Percentiles rank a stretch among this genome's conserved stretches.
Evolutionary conservation across 2,113 vertebrate species (phyloP).

Genomic region (Mustela nigripes): DNA sequence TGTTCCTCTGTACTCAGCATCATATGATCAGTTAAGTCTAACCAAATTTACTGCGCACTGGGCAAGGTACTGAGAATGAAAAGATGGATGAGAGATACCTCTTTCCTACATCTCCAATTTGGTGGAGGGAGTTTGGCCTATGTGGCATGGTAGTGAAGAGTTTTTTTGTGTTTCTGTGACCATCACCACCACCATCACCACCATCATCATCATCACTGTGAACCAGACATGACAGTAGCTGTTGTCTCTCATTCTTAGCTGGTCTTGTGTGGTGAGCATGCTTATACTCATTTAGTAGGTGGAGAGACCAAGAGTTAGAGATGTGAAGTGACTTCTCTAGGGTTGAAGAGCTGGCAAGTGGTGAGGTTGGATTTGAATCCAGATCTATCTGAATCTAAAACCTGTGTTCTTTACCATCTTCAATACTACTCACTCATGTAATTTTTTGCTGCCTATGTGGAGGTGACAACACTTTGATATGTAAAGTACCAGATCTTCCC

Average conservation of each 20-base stretch:
- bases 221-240: background rate
- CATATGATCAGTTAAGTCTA: background rate
- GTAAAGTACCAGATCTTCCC: background rate
- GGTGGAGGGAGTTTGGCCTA: background rate
- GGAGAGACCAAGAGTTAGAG: conserved; percentile 1
- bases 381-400: background rate
- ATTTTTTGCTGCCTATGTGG: background rate
- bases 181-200: background rate
- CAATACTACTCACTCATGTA: background rate
- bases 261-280: background rate
- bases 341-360: conserved; percentile 14
- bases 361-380: background rate
- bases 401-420: background rate
- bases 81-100: background rate
- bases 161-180: background rate
- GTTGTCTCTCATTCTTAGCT: conserved; percentile 27
- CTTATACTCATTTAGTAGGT: conserved; percentile 6
- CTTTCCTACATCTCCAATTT: background rate
- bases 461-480: background rate
- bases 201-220: background rate
- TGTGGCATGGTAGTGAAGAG: background rate
- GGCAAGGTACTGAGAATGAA: background rate
- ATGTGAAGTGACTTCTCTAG: background rate
- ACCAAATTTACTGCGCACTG: background rate
- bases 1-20: background rate